phyloP scores from a whole-genome alignment of 2,888 invertebrate species.

The Copidosoma aretas region DNA sequence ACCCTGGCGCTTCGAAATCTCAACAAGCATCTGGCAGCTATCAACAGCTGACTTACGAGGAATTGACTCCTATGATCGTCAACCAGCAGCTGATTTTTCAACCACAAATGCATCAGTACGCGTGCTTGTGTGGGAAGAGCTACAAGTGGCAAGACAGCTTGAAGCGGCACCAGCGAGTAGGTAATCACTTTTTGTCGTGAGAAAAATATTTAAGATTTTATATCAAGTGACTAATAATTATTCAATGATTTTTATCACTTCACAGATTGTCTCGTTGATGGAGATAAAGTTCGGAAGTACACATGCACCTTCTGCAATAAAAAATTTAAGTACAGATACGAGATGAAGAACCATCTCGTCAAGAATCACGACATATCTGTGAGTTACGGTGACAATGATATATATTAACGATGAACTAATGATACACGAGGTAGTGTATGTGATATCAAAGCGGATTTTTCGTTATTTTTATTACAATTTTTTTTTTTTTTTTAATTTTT shows the following conservation, averaged over 20 bases:
- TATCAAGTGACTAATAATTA: too few species aligned
- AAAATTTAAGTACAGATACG: slow-evolving; percentile 62
- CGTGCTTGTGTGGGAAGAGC: slow-evolving; percentile 53
- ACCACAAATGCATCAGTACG: slow-evolving; percentile 3
- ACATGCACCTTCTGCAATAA: slow-evolving; percentile 59
- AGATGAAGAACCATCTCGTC: slow-evolving; percentile 59
- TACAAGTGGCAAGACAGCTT: slow-evolving; percentile 62
- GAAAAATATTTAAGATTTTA: too few species aligned
- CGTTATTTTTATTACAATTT: not conserved
- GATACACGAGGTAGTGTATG: not conserved
- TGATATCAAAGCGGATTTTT: not conserved
- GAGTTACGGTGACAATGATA: not conserved
- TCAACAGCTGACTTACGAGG: not conserved
- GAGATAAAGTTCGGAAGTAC: slow-evolving; percentile 60
- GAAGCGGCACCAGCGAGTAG: slow-evolving; percentile 61
- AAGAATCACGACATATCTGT: slow-evolving; percentile 43
- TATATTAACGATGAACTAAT: not conserved
- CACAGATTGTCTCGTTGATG: too few species aligned
- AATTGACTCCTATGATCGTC: not conserved
- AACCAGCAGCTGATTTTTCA: not conserved
- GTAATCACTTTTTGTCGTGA: too few species aligned
- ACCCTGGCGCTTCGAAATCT: not conserved
- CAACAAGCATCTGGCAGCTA: not conserved
- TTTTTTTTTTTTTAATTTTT: not conserved
- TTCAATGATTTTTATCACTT: too few species aligned